Conservation (phyloP, 2,888 invertebrate genomes). For the Steinernema hermaphroditum region DNA sequence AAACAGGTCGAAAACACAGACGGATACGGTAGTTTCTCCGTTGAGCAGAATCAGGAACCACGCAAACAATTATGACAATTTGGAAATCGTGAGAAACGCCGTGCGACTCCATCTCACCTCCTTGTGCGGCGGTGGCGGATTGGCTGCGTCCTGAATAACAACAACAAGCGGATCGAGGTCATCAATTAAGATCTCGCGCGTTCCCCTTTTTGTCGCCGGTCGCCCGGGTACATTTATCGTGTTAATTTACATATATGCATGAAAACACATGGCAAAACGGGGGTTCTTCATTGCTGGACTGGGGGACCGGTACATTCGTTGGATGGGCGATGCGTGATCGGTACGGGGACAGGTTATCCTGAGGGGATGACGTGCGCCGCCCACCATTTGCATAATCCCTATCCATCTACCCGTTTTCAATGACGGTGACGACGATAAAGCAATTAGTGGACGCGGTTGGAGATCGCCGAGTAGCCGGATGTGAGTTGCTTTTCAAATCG, state of each 20-base stretch:
- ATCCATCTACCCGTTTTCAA: slow-evolving; percentile 21
- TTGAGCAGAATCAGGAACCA: no score
- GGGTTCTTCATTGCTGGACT: no score
- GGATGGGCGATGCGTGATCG: not conserved
- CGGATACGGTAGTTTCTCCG: no score
- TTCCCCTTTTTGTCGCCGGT: not conserved
- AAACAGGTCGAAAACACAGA: no score
- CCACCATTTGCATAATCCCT: slow-evolving; percentile 25
- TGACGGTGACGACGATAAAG: not conserved
- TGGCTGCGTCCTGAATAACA: not conserved
- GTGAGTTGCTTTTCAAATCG: not conserved
- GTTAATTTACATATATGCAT: slow-evolving; percentile 27
- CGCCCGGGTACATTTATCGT: slow-evolving; percentile 14
- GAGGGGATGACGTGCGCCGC: not conserved
- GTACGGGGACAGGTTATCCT: slow-evolving; percentile 20
- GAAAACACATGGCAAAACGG: no score
- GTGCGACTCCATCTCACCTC: slow-evolving; percentile 21
- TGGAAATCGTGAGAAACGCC: slow-evolving; percentile 8
- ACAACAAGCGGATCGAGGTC: slow-evolving; percentile 29
- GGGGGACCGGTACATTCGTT: no score
- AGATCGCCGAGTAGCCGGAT: slow-evolving; percentile 26
- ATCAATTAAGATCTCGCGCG: slow-evolving; percentile 27
- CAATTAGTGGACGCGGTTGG: slow-evolving; percentile 15
- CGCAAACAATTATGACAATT: slow-evolving; percentile 17
- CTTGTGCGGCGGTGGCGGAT: not conserved